A percentile compares a stretch with the other conserved stretches of the same genome.
phyloP scores from a whole-genome alignment of 2,113 vertebrate species.

The Nannobrachium achirus region DNA sequence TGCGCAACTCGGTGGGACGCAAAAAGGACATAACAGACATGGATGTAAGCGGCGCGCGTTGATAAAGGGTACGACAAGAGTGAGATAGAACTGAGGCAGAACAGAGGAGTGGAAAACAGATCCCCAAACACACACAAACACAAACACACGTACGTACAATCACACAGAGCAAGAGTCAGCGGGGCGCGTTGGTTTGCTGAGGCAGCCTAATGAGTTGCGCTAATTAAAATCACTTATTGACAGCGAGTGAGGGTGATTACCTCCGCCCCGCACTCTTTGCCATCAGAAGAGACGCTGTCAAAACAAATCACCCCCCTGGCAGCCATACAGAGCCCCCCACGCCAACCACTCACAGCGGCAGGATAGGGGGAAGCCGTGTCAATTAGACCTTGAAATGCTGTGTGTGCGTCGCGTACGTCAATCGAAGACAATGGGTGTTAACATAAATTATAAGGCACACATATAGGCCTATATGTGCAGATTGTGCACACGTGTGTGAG shows the following conservation, averaged over 20 bases:
- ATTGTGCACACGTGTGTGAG: background rate
- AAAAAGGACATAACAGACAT: conserved; percentile 24
- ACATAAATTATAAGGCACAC: background rate
- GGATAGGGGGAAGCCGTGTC: conserved; percentile 1
- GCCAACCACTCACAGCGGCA: conserved; percentile 40
- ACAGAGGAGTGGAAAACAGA: conserved; percentile 42
- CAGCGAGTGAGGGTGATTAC: conserved; percentile 76
- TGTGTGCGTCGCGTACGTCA: conserved; percentile 6
- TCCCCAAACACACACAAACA: conserved; percentile 17
- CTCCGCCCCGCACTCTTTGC: conserved; percentile 66
- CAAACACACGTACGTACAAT: conserved; percentile 27
- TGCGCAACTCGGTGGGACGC: conserved; percentile 19
- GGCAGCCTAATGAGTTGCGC: conserved; percentile 76
- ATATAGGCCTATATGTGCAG: background rate
- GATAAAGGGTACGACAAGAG: conserved; percentile 22
- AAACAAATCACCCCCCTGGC: conserved; percentile 71
- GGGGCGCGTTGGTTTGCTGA: conserved; percentile 56
- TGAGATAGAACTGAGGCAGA: conserved; percentile 41
- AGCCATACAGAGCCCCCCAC: conserved; percentile 48
- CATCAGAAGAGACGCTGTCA: conserved; percentile 77
- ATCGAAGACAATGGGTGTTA: background rate
- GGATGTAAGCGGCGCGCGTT: conserved; percentile 6
- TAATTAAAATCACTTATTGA: conserved; percentile 84
- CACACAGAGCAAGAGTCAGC: conserved; percentile 51
- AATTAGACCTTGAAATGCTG: conserved; percentile 27